These are phyloP conservation scores for Apis mellifera DNA, from an alignment of 1,140 invertebrate genomes.

Conservation along the genomic window DNA sequence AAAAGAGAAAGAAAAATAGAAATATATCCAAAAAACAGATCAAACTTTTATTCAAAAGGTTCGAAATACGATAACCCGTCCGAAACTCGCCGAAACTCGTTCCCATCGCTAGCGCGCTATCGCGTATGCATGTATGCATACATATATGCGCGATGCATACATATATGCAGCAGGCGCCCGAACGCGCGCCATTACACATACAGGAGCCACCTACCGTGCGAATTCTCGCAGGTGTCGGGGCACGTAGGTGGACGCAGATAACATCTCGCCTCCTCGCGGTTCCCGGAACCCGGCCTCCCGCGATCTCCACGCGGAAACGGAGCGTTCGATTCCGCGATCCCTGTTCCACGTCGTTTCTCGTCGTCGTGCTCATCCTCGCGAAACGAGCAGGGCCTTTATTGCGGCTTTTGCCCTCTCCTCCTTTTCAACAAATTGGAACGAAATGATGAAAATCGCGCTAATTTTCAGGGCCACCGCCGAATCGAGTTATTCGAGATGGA, in stretches of 20 bases:
- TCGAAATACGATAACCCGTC: no score
- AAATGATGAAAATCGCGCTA: slow-evolving; percentile 48
- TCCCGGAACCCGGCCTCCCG: slow-evolving; percentile 40
- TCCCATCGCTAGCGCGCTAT: slow-evolving; percentile 32
- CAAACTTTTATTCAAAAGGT: no score
- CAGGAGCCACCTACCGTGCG: slow-evolving; percentile 64
- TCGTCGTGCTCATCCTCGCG: slow-evolving; percentile 20
- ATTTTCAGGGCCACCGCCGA: slow-evolving; percentile 32
- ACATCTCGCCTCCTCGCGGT: slow-evolving; percentile 56
- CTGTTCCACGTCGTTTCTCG: background rate
- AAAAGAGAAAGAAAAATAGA: no score
- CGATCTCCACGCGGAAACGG: slow-evolving; percentile 6
- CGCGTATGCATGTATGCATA: slow-evolving; percentile 20
- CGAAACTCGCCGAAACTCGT: slow-evolving; percentile 1
- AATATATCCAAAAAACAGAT: no score
- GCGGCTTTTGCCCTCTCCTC: background rate
- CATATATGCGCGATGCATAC: slow-evolving; percentile 53
- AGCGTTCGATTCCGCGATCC: slow-evolving; percentile 57
- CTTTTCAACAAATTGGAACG: slow-evolving; percentile 47
- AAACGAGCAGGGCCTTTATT: slow-evolving; percentile 2
- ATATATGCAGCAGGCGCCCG: slow-evolving; percentile 51
- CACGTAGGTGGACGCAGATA: slow-evolving; percentile 55
- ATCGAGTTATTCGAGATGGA: background rate
- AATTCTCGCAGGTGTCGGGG: slow-evolving; percentile 65
- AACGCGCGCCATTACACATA: slow-evolving; percentile 36